Conservation (phyloP, 2,113 vertebrate species). For the Corythornis cristatus region DNA sequence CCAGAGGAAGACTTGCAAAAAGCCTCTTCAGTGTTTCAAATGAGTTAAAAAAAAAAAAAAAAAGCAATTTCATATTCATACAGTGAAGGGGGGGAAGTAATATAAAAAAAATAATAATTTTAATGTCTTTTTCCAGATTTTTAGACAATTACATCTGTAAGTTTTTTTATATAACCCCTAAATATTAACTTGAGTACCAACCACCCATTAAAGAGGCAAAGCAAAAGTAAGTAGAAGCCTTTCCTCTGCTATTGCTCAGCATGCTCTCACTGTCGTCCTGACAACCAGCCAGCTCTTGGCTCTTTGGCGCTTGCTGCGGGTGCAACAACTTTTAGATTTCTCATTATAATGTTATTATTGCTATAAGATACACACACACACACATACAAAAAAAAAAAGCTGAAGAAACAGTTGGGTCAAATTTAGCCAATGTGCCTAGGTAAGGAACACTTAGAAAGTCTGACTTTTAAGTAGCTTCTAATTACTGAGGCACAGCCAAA, state of each 20-base stretch:
- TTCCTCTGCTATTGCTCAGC: neutral
- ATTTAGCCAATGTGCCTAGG: neutral
- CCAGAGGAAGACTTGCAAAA: neutral
- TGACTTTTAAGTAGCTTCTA: constrained; percentile 41
- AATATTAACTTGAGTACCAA: constrained; percentile 44
- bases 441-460: constrained; percentile 1
- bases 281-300: constrained; percentile 59
- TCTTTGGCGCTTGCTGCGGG: neutral
- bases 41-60: neutral
- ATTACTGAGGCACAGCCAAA: neutral
- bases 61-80: neutral
- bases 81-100: neutral
- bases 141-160: neutral
- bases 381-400: neutral
- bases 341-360: constrained; percentile 38
- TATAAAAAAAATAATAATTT: neutral
- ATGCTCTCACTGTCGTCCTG: constrained; percentile 66
- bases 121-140: neutral
- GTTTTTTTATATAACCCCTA: constrained; percentile 3
- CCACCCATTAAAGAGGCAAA: neutral
- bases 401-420: neutral
- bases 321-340: constrained; percentile 20
- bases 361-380: neutral
- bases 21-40: neutral
- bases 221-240: constrained; percentile 35